Evolutionary conservation across 2,888 invertebrate genomes (phyloP), one percentile per base, ranked within the genome.

Genomic region (Chloromyia formosa): DNA sequence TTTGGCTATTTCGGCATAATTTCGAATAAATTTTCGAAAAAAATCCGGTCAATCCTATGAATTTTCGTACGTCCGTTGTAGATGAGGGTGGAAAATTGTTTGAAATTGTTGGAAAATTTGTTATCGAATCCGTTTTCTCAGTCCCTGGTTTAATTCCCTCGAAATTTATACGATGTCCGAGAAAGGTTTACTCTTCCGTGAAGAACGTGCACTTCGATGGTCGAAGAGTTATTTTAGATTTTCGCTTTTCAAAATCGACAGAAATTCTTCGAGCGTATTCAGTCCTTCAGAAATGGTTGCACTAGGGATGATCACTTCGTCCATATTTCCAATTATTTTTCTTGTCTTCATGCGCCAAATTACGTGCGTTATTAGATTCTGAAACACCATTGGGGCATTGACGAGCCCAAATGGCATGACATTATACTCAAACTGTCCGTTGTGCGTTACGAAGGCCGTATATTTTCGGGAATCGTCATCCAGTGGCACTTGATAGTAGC

Each of bases 361-460:
- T 3, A 81, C 77, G 22, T 78, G 74, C 64, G 82, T 80, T 62
- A 84, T 82, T 69, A 82, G 78, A 40, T 80, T 75, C 69, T 84
- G 83, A 74, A 83, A 85, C 0, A 81, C 80, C 0, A 81, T 71
- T 10, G 77, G 77, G 18, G 78, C 78, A 22, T 79, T 77, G 1
- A 78, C 71, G 27, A 35, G 27, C 7, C 27, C 27, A 7, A 35
- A 35, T 35, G 27, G 27, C 27, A 35, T 35, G 27, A 35, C 27
- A 7, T 35, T 35, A 7, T 35, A 35, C 7, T 35, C 27, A 7
- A 35, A 35, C 27, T 35, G 27, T 35, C 27, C 27, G 27, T 35
- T 35, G 27, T 35, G 27, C 7, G 27, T 35, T 35, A 35, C 27
- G 27, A 35, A 35, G 27, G 27, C 27, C 7, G 27, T 35, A 35